Evolutionary conservation across 2,797 vertebrate genomes (phyloP).

Genomic region (Austrolebias charrua): DNA sequence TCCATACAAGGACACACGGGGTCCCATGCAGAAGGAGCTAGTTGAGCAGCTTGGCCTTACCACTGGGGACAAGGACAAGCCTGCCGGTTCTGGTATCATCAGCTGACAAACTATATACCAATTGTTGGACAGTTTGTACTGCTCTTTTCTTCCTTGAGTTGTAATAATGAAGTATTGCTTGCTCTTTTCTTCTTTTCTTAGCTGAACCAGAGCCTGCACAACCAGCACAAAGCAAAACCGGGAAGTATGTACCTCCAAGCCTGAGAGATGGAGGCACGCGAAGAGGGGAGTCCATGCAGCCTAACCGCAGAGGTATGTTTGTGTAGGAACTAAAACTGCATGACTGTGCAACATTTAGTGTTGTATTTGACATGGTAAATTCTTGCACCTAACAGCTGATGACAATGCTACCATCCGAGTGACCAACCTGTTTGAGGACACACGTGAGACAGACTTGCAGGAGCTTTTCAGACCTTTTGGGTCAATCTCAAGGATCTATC

Average conservation of each 20-base stretch:
- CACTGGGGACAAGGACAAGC: conserved; percentile 91
- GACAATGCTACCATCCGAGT: conserved; percentile 98
- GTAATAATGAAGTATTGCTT: neutral
- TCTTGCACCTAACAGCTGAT: conserved; percentile 77
- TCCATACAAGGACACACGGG: conserved; percentile 96
- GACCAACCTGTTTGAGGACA: conserved; percentile 97
- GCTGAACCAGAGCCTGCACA: conserved; percentile 88
- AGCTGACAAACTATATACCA: neutral
- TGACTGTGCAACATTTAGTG: neutral
- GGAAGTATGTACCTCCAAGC: conserved; percentile 94
- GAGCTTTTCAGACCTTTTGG: conserved; percentile 98
- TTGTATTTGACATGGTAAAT: neutral
- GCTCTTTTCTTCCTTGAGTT: neutral
- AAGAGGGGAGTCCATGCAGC: conserved; percentile 96
- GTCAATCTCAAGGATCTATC: conserved; percentile 95
- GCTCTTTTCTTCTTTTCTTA: conserved; percentile 17
- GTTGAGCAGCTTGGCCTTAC: conserved; percentile 93
- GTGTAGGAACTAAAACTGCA: rapidly evolving
- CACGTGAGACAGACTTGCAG: conserved; percentile 94
- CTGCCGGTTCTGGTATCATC: conserved; percentile 77
- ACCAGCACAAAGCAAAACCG: conserved; percentile 90
- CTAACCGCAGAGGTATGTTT: conserved; percentile 86
- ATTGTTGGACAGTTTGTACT: neutral
- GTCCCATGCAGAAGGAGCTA: conserved; percentile 98
- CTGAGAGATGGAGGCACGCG: conserved; percentile 89